Base-by-base conservation (phyloP, 1,140 invertebrate genomes). In the Mylabris phalerata region DNA sequence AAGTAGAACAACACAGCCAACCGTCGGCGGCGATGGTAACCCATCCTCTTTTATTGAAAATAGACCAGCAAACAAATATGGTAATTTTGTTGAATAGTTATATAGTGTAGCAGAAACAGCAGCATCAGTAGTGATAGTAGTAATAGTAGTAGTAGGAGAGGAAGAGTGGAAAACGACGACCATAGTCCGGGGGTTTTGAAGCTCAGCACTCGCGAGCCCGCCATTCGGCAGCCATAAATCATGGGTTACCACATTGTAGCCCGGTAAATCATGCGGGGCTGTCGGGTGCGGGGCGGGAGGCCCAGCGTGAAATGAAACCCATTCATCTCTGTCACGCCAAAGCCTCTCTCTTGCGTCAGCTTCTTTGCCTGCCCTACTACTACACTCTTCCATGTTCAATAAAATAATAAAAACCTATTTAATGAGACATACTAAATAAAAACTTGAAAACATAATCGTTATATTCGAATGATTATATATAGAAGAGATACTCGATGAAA, bases 221-320 rank as follows among this genome's bases (percentile, higher is more conserved):
- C 71, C 71, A 73, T 73, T 73, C 71, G 72, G 70, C 71, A 65
- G 59, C 71, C 65, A 80, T 81, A 81, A 81, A 81, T 81, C 79
- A 81, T 80, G 80, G 80, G 79, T 81, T 81, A 81, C 80, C 80
- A 81, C 80, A 81, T 81, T 81, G 80, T 81, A 81, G 80, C 79
- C 79, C 78, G 79, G 78, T 81, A 81, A 81, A 81, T 80, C 80
- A 81, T 81, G 77, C 78, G 79, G 72, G 67, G 66, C 63, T 58
- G 60, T 50, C 59, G 64, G 55, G 62, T 48, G 59, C 55, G 62
- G 50, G 57, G 50, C 59, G 59, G 10, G 50, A 62, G 67, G 78
- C 78, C 74, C 79, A 78, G 78, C 78, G 78, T 81, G 73, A 75
- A 75, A 75, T 75, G 73, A 75, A 75, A 75, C 69, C 72, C 75